phyloP scores from a whole-genome alignment of 2,797 vertebrate species.

The Otus scops region DNA sequence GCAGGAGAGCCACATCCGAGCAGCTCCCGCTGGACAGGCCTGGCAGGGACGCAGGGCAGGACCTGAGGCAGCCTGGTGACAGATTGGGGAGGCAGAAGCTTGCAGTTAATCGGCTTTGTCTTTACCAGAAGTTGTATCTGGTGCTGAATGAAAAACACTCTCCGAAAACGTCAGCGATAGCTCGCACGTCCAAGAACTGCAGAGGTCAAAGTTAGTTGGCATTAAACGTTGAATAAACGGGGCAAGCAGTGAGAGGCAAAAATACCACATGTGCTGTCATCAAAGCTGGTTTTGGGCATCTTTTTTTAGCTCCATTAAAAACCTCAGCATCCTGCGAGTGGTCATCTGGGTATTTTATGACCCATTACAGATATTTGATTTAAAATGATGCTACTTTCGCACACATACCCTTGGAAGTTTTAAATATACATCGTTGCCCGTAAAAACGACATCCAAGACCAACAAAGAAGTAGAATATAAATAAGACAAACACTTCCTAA shows the following conservation, averaged over 20 bases:
- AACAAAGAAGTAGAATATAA: neutral
- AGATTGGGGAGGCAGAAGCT: neutral
- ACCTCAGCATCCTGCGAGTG: neutral
- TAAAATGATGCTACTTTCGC: neutral
- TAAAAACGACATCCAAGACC: neutral
- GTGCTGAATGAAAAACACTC: neutral
- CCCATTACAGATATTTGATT: neutral
- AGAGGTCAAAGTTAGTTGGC: neutral
- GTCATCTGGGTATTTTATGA: neutral
- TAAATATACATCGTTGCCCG: fast-evolving
- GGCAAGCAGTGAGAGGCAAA: neutral
- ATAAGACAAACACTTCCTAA: neutral
- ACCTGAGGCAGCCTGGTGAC: neutral
- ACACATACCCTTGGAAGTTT: neutral
- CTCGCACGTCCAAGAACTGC: neutral
- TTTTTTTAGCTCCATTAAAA: neutral
- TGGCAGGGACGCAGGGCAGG: neutral
- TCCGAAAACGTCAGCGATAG: fast-evolving
- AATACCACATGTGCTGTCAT: fast-evolving
- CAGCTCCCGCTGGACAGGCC: neutral
- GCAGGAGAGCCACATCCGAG: neutral
- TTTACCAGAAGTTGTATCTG: neutral
- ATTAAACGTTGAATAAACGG: fast-evolving
- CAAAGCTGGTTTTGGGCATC: neutral
- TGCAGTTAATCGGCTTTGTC: neutral